Percentiles rank a stretch among this genome's conserved stretches.
Evolutionary conservation across 2,888 invertebrate genomes (phyloP).

Genomic region (Acanthosepion esculentum): DNA sequence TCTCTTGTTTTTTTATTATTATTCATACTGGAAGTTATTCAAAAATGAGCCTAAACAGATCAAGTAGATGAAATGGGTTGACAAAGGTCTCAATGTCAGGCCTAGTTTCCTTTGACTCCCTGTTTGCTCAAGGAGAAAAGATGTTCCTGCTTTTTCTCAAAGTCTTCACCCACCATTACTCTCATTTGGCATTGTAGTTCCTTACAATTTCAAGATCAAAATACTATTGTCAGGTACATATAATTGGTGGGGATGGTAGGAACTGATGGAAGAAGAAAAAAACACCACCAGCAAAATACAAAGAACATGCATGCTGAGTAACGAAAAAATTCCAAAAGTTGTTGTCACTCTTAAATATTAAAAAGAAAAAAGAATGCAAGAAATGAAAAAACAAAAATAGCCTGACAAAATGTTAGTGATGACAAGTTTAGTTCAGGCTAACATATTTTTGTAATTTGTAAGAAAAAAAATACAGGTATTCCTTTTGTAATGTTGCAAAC

Average conservation of each 20-base stretch:
- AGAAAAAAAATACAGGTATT: background rate
- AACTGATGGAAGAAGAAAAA: background rate
- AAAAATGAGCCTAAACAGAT: background rate
- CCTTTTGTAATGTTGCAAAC: background rate
- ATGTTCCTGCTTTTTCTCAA: background rate
- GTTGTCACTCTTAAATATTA: background rate
- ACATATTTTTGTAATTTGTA: background rate
- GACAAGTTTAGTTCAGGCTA: background rate
- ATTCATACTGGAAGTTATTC: background rate
- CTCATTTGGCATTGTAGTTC: background rate
- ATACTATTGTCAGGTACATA: conserved; percentile 33
- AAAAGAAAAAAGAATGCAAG: background rate
- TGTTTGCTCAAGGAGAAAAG: background rate
- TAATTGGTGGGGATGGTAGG: background rate
- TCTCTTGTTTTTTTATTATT: background rate
- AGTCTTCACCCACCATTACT: background rate
- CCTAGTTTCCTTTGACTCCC: background rate
- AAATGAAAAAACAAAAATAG: background rate
- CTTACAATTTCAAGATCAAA: background rate
- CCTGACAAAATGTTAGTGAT: conserved; percentile 33
- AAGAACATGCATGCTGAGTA: background rate
- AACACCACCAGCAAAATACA: background rate
- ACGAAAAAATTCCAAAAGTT: conserved; percentile 25
- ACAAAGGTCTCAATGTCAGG: conserved; percentile 8
- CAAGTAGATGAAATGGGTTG: background rate